Evolutionary conservation across 1,140 invertebrate species (phyloP).

Genomic region (Cotesia glomerata): DNA sequence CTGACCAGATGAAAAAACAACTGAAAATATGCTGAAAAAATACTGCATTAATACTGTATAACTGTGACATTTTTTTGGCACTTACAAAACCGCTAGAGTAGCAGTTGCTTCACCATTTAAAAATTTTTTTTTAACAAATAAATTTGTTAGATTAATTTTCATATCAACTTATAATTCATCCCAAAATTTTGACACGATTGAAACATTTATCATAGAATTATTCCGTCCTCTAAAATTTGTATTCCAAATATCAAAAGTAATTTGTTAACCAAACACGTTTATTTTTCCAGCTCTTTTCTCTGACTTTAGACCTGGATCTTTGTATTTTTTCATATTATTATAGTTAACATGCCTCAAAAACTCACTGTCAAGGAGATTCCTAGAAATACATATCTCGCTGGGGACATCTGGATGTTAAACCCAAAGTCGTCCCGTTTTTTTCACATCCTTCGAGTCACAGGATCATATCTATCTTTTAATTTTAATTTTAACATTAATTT

Average conservation of each 20-base stretch:
- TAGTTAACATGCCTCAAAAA: constrained; percentile 1
- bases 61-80: no score
- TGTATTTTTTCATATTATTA: constrained; percentile 15
- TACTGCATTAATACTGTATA: no score
- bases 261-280: constrained; percentile 51
- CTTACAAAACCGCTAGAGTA: no score
- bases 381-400: constrained; percentile 45
- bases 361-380: constrained; percentile 36
- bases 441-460: neutral
- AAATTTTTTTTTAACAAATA: no score
- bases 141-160: no score
- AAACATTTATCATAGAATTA: no score
- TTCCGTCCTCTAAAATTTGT: neutral
- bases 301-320: constrained; percentile 33
- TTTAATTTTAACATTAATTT: neutral
- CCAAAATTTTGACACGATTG: no score
- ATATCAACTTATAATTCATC: no score
- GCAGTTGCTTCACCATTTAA: no score
- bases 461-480: neutral
- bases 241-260: constrained; percentile 42
- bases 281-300: neutral
- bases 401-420: constrained; percentile 41
- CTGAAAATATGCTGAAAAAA: no score
- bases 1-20: no score
- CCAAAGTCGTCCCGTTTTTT: neutral